Conservation (phyloP, 2,888 invertebrate species). For the Cryptus viduatorius region DNA sequence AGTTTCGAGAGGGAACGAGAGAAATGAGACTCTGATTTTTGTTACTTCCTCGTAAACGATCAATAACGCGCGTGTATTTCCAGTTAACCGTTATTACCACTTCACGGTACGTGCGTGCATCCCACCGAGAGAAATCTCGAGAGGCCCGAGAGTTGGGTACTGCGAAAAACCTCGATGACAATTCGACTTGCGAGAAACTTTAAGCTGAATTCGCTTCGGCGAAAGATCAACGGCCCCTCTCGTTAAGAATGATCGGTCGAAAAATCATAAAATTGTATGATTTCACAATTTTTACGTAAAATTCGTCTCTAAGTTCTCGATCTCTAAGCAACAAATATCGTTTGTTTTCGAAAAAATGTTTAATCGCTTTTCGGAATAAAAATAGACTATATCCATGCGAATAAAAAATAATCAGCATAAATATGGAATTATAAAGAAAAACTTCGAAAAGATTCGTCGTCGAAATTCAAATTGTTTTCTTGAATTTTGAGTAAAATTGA, state of each 20-base stretch:
- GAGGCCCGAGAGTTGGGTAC: background rate
- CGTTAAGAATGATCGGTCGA: background rate
- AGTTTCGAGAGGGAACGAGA: background rate
- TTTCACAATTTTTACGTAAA: background rate
- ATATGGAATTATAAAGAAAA: too few relatives aligned
- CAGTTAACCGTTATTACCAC: constrained; percentile 12
- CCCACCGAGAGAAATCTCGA: constrained; percentile 8
- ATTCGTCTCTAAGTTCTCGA: too few relatives aligned
- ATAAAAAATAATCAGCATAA: too few relatives aligned
- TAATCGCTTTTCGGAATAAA: too few relatives aligned
- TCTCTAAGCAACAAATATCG: too few relatives aligned
- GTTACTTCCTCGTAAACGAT: constrained; percentile 15
- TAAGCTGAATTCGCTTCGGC: constrained; percentile 16
- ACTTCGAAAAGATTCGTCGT: too few relatives aligned
- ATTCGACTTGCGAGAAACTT: constrained; percentile 4
- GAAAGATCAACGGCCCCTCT: background rate
- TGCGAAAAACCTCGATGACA: constrained; percentile 11
- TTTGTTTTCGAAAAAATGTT: too few relatives aligned
- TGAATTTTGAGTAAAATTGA: too few relatives aligned
- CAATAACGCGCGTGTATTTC: constrained; percentile 13
- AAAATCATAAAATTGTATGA: background rate
- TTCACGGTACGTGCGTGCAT: constrained; percentile 17
- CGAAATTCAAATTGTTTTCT: too few relatives aligned
- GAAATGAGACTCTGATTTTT: constrained; percentile 13
- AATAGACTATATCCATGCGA: too few relatives aligned